These are phyloP conservation scores for Carollia perspicillata DNA, from an alignment of 2,113 vertebrate species.

Conservation along the genomic window DNA sequence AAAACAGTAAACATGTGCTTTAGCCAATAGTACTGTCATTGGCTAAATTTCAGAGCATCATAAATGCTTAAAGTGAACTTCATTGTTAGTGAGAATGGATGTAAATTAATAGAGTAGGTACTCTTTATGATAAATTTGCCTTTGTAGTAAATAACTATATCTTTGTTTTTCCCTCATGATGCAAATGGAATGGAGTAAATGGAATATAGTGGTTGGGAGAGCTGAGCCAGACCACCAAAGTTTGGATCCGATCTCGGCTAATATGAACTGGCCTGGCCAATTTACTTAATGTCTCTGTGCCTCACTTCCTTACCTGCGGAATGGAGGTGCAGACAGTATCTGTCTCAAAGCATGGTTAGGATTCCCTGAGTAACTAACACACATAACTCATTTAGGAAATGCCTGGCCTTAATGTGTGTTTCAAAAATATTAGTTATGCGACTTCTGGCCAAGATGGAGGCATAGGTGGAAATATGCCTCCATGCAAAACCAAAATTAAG, in stretches of 20 bases:
- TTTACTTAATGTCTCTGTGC: neutral
- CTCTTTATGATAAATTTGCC: neutral
- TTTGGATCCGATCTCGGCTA: neutral
- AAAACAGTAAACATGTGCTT: neutral
- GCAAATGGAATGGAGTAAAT: neutral
- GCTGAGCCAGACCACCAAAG: neutral
- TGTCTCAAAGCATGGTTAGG: neutral
- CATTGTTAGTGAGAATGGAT: neutral
- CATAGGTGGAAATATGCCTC: no score
- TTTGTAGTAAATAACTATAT: neutral
- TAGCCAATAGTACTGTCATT: neutral
- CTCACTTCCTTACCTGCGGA: neutral
- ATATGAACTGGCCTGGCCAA: neutral
- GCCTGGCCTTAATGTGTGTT: neutral
- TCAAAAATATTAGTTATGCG: neutral
- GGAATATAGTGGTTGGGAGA: neutral
- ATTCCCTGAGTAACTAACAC: neutral
- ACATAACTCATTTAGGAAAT: neutral
- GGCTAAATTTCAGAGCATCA: neutral
- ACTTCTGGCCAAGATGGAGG: no score
- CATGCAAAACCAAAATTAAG: no score
- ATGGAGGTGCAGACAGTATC: neutral
- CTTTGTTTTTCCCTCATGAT: neutral
- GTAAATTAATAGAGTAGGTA: neutral
- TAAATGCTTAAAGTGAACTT: neutral